Base-by-base conservation (phyloP, 1,140 invertebrate species). In the Leguminivora glycinivorella region DNA sequence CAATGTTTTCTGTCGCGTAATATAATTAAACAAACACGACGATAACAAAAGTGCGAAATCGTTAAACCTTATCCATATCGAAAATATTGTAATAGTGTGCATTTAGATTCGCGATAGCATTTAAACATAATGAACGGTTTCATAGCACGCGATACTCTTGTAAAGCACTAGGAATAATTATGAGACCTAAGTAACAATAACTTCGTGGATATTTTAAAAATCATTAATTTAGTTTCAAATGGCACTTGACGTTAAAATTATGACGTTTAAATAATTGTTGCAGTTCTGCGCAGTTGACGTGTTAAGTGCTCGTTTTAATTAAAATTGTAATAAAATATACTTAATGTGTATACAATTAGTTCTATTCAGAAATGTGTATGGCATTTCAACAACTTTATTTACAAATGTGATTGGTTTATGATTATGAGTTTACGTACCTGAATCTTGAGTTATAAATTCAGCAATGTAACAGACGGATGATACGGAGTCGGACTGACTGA, bases 41-140 rank as follows among this genome's bases (percentile, higher is more conserved):
- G 0, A 22, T 52, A 52, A 19, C 47, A 52, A 22, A 22, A 22
- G 58, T 63, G 58, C 25, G 26, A 63, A 34, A 63, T 17, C 19
- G 19, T 31, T 31, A n/a, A 17, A 63, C 0, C n/a, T 63, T 31
- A 63, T 63, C 31, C 31, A 31, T 63, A 63, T 17, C 4, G 58
- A 63, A 29, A 29, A 17, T 34, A 63, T 31, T 63, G 25, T 63
- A 63, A 63, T 63, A 31, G 58, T 31, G 25, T 63, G 26, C 58
- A 63, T 63, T 63, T 63, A 63, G 58, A 63, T 63, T 63, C n/a
- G 25, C 58, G 29, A 63, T 63, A 63, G 26, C 58, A n/a, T 29
- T 34, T 29, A 63, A 63, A 26, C 19, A 63, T 63, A 29, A 63
- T 17, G 26, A 29, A 63, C 29, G 26, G 58, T 31, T 63, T 9